A percentile compares a stretch with the other conserved stretches of the same genome.
Conservation (phyloP, 2,797 vertebrate genomes). For the Enteromius fasciolatus region DNA sequence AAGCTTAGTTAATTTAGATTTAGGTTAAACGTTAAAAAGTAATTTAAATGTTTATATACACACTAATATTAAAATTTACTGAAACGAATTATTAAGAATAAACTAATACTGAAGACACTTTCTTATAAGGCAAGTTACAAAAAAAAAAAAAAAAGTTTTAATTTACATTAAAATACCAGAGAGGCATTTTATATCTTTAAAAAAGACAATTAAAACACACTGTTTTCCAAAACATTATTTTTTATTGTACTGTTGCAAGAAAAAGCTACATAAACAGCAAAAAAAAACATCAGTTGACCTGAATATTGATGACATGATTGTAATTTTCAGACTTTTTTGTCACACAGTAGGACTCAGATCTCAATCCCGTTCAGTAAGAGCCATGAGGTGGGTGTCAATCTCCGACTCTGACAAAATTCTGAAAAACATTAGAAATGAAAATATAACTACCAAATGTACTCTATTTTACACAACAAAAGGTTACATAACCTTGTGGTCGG, state of each 20-base stretch:
- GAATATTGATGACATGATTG: conserved; percentile 65
- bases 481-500: background rate
- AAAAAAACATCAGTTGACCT: conserved; percentile 63
- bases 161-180: background rate
- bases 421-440: conserved; percentile 54
- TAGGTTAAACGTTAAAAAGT: background rate
- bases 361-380: conserved; percentile 85
- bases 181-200: no score
- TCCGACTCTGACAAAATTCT: conserved; percentile 89
- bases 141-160: background rate
- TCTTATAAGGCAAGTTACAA: background rate
- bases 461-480: background rate
- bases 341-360: background rate
- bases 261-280: conserved; percentile 67
- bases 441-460: conserved; percentile 5
- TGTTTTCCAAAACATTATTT: conserved; percentile 63
- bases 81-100: background rate
- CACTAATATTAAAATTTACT: background rate
- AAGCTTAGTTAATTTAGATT: background rate
- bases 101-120: background rate
- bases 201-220: no score
- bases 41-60: background rate
- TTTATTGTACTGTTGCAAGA: conserved; percentile 70
- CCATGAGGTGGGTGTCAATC: conserved; percentile 84
- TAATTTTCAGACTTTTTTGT: conserved; percentile 34